Base-by-base conservation (phyloP, 2,797 vertebrate genomes). In the Lepus townsendii region DNA sequence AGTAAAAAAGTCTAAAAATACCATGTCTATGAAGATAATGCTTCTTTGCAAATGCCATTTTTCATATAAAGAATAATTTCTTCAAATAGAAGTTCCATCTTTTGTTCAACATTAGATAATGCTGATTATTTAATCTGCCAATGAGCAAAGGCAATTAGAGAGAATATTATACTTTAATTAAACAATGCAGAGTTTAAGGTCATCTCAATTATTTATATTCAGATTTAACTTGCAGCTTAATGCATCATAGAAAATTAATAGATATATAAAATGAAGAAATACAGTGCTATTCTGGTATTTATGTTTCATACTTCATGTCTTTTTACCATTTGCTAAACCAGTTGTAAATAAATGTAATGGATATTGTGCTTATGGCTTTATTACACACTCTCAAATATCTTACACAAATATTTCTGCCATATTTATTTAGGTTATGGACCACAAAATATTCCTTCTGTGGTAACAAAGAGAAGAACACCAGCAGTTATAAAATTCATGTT, bases 161-260 rank as follows among this genome's bases (percentile, higher is more conserved):
- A 92, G 94, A 98, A 98, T 98, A 98, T 97, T 98, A 98, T 98
- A 98, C 97, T 95, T 97, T 99, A 99, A 98, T 99, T 97, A 99
- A 98, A 97, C 96, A 96, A 93, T 95, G 97, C 95, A 98, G 96
- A 98, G 98, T 99, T 98, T 98, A 98, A 99, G 98, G 98, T 99
- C 98, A 99, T 97, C 97, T 98, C 98, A 98, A 98, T 99, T 98
- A 98, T 98, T 98, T 98, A 98, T 98, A 98, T 98, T 98, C 98
- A 99, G 97, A 98, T 98, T 89, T 98, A 97, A 98, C 98, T 98
- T 98, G 83, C 97, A 98, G 98, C 98, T 98, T 96, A 96, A 93
- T 97, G 97, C 97, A 97, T 97, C 95, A 83, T 95, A 92, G 94
- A 98, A 98, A 95, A 98, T 98, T 98, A 98, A 98, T 97, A 98